These are phyloP conservation scores for Porphyrio hochstetteri DNA, from an alignment of 2,113 vertebrate species.

Conservation along the genomic window DNA sequence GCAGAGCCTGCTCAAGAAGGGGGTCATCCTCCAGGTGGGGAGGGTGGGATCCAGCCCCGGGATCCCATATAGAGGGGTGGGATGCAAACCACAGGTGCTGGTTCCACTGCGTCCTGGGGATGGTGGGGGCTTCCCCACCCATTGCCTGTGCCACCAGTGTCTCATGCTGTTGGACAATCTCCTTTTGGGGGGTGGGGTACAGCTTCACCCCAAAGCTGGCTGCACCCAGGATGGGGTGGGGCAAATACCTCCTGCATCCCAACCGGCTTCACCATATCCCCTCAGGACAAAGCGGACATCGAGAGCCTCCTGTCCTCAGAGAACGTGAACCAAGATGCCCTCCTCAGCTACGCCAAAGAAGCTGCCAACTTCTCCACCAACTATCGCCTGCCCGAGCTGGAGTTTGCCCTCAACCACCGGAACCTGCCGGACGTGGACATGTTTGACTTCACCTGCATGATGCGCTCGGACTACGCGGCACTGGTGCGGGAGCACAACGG, in stretches of 20 bases:
- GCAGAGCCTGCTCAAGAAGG: slow-evolving; percentile 87
- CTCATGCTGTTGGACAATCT: neutral
- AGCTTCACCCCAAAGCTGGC: neutral
- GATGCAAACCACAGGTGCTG: neutral
- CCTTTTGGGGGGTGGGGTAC: neutral
- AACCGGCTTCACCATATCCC: neutral
- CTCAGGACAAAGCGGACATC: slow-evolving; percentile 76
- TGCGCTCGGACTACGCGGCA: slow-evolving; percentile 83
- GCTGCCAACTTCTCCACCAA: slow-evolving; percentile 86
- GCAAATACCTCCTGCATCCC: neutral
- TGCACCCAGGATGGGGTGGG: neutral
- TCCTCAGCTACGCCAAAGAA: slow-evolving; percentile 78
- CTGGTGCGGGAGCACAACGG: slow-evolving; percentile 81
- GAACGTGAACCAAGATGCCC: slow-evolving; percentile 79
- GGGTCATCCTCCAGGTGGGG: slow-evolving; percentile 88
- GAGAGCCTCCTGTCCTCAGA: slow-evolving; percentile 78
- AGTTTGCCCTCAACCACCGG: slow-evolving; percentile 78
- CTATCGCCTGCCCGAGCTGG: slow-evolving; percentile 75
- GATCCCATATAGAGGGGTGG: neutral
- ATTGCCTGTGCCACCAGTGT: neutral
- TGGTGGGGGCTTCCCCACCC: neutral
- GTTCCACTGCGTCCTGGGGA: neutral
- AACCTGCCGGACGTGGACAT: slow-evolving; percentile 80
- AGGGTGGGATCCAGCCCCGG: neutral
- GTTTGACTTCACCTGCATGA: slow-evolving; percentile 93